A percentile compares a stretch with the other conserved stretches of the same genome.
These are phyloP conservation scores for Pseudoips prasinana DNA, from an alignment of 2,888 invertebrate species.

Conservation along the genomic window DNA sequence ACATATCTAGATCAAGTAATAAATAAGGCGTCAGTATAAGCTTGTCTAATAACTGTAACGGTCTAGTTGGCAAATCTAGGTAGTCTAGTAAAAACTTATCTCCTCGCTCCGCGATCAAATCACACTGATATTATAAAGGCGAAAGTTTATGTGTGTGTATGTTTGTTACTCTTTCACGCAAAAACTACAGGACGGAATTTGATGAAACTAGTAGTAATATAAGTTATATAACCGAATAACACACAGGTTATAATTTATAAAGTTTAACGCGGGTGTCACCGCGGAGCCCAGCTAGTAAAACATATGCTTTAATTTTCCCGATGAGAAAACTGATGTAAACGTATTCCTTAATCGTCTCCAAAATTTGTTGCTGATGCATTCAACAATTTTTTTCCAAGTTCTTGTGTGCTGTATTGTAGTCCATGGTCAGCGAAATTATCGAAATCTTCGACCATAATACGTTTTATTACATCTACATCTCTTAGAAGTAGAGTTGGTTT, in stretches of 20 bases:
- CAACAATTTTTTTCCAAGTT: slow-evolving; percentile 41
- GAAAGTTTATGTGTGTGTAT: too few species aligned
- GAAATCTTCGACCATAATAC: slow-evolving; percentile 51
- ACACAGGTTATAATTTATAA: too few species aligned
- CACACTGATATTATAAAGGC: too few species aligned
- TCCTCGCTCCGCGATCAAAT: slow-evolving; percentile 32
- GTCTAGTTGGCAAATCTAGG: slow-evolving; percentile 1
- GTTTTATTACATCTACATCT: slow-evolving; percentile 50
- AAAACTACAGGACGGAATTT: too few species aligned
- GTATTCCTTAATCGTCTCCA: slow-evolving; percentile 40
- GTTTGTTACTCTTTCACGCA: too few species aligned
- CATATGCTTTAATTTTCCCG: slow-evolving; percentile 46
- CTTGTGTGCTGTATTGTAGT: slow-evolving; percentile 33
- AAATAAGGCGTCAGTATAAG: slow-evolving; percentile 13
- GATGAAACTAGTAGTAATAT: too few species aligned
- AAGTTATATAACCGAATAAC: too few species aligned
- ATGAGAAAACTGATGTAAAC: slow-evolving; percentile 44
- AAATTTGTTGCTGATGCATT: slow-evolving; percentile 34
- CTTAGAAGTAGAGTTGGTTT: slow-evolving; percentile 41
- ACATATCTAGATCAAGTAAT: slow-evolving; percentile 23
- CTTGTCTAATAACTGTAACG: slow-evolving; percentile 8
- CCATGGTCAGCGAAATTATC: slow-evolving; percentile 39
- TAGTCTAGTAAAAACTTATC: slow-evolving; percentile 24
- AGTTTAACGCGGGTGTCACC: too few species aligned
- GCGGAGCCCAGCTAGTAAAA: too few species aligned